Base-by-base conservation (phyloP, 2,797 vertebrate genomes). In the Megalops cyprinoides region DNA sequence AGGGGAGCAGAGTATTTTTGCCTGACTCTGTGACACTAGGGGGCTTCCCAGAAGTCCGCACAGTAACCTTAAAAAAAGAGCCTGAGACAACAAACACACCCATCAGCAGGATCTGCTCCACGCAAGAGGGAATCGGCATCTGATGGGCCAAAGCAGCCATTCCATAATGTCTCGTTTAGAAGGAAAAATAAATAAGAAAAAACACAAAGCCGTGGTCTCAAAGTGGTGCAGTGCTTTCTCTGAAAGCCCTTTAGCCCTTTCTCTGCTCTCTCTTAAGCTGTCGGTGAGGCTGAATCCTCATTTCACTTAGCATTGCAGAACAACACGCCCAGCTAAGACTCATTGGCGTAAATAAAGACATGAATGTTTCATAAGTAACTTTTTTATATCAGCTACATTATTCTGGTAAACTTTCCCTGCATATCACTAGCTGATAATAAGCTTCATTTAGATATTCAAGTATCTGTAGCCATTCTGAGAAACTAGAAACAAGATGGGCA, bases 21-120 rank as follows among this genome's bases (percentile, higher is more conserved):
- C 49, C 14, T 34, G 37, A 23, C 53, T 42, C 42, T 42, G 6
- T 71, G 67, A 23, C 67, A 71, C 23, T n/a, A 12, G 37, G 39
- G 37, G 39, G 31, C 53, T 34, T 42, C 55, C 55, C 39, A 62
- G 37, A 20, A 9, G 42, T 37, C 76, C 37, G 25, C 23, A 37
- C 25, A 28, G 76, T n/a, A 78, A 78, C 39, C 76, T 60, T 46
- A 20, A 39, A 78, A 62, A 34, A 46, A 44, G n/a, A n/a, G n/a
- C n/a, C 12, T 46, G 37, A 58, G 55, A 77, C 31, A 58, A 46
- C 56, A 78, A 78, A 78, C 55, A 78, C 1, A n/a, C 58, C 58
- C 37, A 44, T n/a, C 18, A 78, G 67, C 46, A 23, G 67, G 49
- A 53, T 79, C 31, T 69, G 67, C 53, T 77, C 75, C 75, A 77